Conservation (phyloP, 2,113 vertebrate genomes). For the Sceloporus tristichus region DNA sequence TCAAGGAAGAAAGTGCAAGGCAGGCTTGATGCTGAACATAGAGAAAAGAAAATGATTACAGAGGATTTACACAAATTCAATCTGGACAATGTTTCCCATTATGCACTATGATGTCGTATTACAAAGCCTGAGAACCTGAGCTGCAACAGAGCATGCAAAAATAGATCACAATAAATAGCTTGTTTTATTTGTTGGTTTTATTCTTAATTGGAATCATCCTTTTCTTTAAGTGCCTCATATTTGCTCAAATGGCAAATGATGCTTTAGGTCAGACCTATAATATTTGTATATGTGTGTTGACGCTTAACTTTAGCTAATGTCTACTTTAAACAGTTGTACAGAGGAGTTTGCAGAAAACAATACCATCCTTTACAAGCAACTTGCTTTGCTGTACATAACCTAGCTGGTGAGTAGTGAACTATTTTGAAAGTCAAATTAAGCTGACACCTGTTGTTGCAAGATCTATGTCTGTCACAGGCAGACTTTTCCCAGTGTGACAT, state of each 20-base stretch:
- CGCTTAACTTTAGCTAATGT: background rate
- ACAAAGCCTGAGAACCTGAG: background rate
- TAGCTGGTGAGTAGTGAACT: slow-evolving; percentile 19
- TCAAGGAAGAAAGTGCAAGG: no score
- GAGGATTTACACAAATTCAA: no score
- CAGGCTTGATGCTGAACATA: no score
- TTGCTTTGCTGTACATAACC: background rate
- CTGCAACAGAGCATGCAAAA: background rate
- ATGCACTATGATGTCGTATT: background rate
- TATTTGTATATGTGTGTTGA: background rate
- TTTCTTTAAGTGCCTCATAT: background rate
- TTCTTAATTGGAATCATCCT: background rate
- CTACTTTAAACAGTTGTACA: background rate
- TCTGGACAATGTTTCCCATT: background rate
- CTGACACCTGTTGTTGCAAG: slow-evolving; percentile 62
- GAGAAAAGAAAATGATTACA: no score
- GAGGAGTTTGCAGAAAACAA: fast-evolving
- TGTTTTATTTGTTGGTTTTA: background rate
- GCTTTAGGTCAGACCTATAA: background rate
- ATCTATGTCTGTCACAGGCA: slow-evolving; percentile 49
- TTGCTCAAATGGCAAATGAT: background rate
- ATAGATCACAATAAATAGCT: slow-evolving; percentile 2
- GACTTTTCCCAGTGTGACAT: slow-evolving; percentile 40
- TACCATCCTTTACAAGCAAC: background rate
- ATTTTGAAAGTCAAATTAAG: slow-evolving; percentile 52